Evolutionary conservation across 1,140 invertebrate species (phyloP), one percentile per base, ranked within the genome.

Genomic region (Dryas iulia): DNA sequence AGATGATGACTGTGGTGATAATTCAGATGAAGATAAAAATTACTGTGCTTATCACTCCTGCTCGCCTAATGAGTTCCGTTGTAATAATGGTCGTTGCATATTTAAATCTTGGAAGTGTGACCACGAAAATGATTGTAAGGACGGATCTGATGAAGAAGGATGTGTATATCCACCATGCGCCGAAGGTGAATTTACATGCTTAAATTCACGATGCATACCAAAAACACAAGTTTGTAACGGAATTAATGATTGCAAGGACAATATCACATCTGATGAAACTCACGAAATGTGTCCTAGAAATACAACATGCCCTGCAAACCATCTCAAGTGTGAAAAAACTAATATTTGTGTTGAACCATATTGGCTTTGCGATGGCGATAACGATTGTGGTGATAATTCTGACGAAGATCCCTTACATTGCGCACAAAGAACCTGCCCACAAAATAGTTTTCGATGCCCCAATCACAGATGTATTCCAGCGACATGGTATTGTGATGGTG

Each of bases 41-140:
- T 99, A 98, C 82, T 99, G 98, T 87, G 96, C 98, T 8, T 96
- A 97, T 83, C 97, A 99, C 82, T 98, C 97, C 0, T 99, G 98
- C 85, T 97, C 96, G 21, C 94, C 96, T 0, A 97, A 96, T 77
- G 97, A 99, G 87, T 99, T 98, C 94, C 94, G 97, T 23, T 99
- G 98, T 90, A 95, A 95, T 60, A 99, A 99, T 82, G 98, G 97
- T 0, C 94, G 98, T 1, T 99, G 98, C 80, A 99, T 99, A 71
- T 98, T 98, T 81, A 97, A 97, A 79, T 96, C 97, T 0, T 98
- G 97, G 98, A 97, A 97, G 84, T 98, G 98, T 82, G 97, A 98
- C 89, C 96, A 97, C 84, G 98, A 96, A 92, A 98, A 99, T 79
- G 98, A 99, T 78, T 99, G 98, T 87, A 96, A 97, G 76, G 97